Conservation (phyloP, 2,888 invertebrate species). For the Epistrophella euchroma region DNA sequence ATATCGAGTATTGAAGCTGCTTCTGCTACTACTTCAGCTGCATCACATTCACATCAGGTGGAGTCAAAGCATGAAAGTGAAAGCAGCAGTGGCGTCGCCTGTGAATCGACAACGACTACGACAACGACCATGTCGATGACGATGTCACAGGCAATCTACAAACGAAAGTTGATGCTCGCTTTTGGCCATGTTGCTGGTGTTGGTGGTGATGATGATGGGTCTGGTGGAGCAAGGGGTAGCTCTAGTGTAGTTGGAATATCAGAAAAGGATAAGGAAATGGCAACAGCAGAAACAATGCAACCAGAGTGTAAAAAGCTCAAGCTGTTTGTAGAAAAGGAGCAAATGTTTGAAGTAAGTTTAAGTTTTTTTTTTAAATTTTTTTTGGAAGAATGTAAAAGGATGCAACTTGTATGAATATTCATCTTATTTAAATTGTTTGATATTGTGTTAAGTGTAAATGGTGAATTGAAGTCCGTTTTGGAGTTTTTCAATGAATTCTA, state of each 20-base stretch:
- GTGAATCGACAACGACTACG: conserved; percentile 40
- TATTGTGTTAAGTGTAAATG: conserved; percentile 10
- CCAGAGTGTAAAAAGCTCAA: conserved; percentile 68
- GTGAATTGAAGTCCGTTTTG: background rate
- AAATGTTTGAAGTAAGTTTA: conserved; percentile 77
- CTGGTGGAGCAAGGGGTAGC: conserved; percentile 31
- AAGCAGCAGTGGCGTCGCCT: conserved; percentile 55
- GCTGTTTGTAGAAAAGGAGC: conserved; percentile 70
- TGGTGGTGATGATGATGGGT: conserved; percentile 23
- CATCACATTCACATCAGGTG: conserved; percentile 49
- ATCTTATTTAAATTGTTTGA: conserved; percentile 1
- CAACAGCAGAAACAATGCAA: conserved; percentile 39
- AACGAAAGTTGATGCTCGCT: conserved; percentile 68
- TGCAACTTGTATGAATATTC: conserved; percentile 18
- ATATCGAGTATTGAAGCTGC: conserved; percentile 63
- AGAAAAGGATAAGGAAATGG: conserved; percentile 50
- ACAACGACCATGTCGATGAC: conserved; percentile 37
- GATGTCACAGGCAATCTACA: conserved; percentile 47
- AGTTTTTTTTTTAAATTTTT: background rate
- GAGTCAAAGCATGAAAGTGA: conserved; percentile 63
- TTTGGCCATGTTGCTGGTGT: conserved; percentile 56
- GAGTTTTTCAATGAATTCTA: background rate
- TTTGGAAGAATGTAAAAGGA: conserved; percentile 16
- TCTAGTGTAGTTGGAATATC: conserved; percentile 22
- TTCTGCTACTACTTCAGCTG: conserved; percentile 28